These are phyloP conservation scores for Philaethria dido DNA, from an alignment of 2,888 invertebrate species.

Conservation along the genomic window DNA sequence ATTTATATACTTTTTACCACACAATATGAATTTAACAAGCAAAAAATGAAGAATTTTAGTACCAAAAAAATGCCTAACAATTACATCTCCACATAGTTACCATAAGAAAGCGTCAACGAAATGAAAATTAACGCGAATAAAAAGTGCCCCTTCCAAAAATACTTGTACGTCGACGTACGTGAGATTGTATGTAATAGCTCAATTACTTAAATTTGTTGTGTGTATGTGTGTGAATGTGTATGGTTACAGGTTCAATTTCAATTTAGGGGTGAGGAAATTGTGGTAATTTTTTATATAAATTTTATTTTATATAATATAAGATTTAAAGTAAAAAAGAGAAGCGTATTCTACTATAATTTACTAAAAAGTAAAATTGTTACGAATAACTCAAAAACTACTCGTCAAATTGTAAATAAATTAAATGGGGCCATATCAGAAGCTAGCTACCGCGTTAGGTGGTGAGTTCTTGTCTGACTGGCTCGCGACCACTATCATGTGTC, in stretches of 20 bases:
- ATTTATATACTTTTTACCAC: slow-evolving; percentile 4
- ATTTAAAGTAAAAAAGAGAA: no score
- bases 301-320: no score
- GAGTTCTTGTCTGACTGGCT: no score
- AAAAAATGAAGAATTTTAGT: slow-evolving; percentile 17
- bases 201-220: slow-evolving; percentile 41
- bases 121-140: slow-evolving; percentile 69
- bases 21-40: slow-evolving; percentile 8
- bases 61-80: slow-evolving; percentile 20
- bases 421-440: no score
- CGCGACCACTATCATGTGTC: no score
- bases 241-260: neutral
- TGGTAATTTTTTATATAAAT: no score
- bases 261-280: no score
- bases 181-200: slow-evolving; percentile 49
- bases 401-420: no score
- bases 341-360: no score
- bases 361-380: no score
- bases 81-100: slow-evolving; percentile 60
- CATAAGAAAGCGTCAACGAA: slow-evolving; percentile 72
- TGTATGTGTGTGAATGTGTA: neutral
- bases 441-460: no score
- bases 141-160: slow-evolving; percentile 62
- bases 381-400: no score
- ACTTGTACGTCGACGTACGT: slow-evolving; percentile 55